phyloP scores from a whole-genome alignment of 2,888 invertebrate genomes.

The Clivina fossor region DNA sequence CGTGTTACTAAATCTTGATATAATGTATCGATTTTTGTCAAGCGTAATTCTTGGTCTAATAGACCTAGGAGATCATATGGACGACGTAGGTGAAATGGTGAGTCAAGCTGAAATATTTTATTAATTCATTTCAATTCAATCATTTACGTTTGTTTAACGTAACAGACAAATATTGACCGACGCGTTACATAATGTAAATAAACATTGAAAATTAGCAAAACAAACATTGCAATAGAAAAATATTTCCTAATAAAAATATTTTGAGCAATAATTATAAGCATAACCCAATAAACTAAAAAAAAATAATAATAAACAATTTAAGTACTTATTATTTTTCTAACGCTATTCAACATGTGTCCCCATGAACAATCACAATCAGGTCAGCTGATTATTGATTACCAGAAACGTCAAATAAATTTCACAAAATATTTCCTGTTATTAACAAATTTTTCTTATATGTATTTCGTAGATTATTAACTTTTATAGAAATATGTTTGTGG shows the following conservation, averaged over 20 bases:
- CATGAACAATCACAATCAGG: slow-evolving; percentile 27
- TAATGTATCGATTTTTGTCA: slow-evolving; percentile 61
- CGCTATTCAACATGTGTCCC: slow-evolving; percentile 32
- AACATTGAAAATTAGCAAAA: no score
- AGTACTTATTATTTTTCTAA: background rate
- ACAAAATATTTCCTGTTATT: slow-evolving; percentile 12
- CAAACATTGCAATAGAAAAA: no score
- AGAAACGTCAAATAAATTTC: slow-evolving; percentile 17
- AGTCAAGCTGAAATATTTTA: slow-evolving; percentile 60
- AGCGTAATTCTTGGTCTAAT: slow-evolving; percentile 73
- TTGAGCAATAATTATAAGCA: no score
- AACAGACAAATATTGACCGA: no score
- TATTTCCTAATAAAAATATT: no score
- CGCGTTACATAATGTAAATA: no score
- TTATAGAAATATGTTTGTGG: slow-evolving; percentile 8
- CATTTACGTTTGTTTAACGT: background rate
- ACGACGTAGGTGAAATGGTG: slow-evolving; percentile 70
- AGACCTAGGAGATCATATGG: slow-evolving; percentile 75
- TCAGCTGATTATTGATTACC: slow-evolving; percentile 33
- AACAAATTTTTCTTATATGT: background rate
- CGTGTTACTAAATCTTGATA: slow-evolving; percentile 65
- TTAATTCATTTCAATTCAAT: slow-evolving; percentile 23
- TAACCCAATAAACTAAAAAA: background rate
- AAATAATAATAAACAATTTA: slow-evolving; percentile 5
- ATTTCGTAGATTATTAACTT: slow-evolving; percentile 5